A percentile compares a stretch with the other conserved stretches of the same genome.
Conservation (phyloP, 2,797 vertebrate genomes). For the Erpetoichthys calabaricus region DNA sequence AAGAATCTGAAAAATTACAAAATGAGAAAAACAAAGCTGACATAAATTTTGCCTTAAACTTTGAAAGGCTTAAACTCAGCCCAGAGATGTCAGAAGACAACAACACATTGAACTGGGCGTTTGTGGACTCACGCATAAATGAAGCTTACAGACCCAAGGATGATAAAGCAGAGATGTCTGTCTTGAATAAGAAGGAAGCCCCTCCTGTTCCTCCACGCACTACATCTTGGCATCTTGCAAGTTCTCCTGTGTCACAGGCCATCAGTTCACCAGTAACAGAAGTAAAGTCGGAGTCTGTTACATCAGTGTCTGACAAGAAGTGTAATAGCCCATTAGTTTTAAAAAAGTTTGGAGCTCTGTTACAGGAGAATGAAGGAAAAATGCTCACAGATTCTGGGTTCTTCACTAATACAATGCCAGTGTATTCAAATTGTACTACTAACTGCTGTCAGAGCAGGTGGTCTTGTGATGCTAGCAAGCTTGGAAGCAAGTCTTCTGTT, state of each 20-base stretch:
- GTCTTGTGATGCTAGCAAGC: constrained; percentile 54
- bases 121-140: constrained; percentile 23
- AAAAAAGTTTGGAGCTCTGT: constrained; percentile 46
- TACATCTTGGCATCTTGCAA: constrained; percentile 70
- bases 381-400: constrained; percentile 35
- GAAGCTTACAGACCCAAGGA: constrained; percentile 24
- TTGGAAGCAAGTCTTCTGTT: constrained; percentile 37
- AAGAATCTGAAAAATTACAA: constrained; percentile 34
- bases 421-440: constrained; percentile 40
- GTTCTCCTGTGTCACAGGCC: constrained; percentile 35
- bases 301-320: constrained; percentile 40
- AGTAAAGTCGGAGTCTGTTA: constrained; percentile 30
- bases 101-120: constrained; percentile 46
- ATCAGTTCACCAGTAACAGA: constrained; percentile 45
- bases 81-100: constrained; percentile 46
- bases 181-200: constrained; percentile 38
- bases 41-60: constrained; percentile 22
- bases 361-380: constrained; percentile 56
- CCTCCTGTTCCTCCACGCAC: constrained; percentile 73
- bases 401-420: constrained; percentile 31
- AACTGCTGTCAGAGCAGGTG: constrained; percentile 63
- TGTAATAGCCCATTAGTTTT: constrained; percentile 44
- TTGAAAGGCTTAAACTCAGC: constrained; percentile 34
- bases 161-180: constrained; percentile 26
- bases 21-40: constrained; percentile 27